Percentiles rank a stretch among this genome's conserved stretches.
Evolutionary conservation across 2,888 invertebrate species (phyloP).

Genomic region (Trimorus sp.): DNA sequence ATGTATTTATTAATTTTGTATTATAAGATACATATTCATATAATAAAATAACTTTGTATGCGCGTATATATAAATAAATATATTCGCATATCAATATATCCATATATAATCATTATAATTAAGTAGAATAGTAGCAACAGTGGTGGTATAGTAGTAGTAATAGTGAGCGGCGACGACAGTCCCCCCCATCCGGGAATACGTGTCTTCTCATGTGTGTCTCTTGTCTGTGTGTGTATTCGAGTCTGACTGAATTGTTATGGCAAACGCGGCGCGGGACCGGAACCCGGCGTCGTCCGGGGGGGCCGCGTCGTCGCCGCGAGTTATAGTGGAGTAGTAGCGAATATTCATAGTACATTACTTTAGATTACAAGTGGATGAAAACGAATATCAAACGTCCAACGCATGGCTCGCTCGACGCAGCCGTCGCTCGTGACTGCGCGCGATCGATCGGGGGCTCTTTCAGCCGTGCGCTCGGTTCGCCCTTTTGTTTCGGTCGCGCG

Average conservation of each 20-base stretch:
- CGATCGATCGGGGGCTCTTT: no score
- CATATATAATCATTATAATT: slow-evolving; percentile 62
- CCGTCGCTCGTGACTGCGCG: no score
- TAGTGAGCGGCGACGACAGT: slow-evolving; percentile 29
- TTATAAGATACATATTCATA: slow-evolving; percentile 11
- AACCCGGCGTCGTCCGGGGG: slow-evolving; percentile 10
- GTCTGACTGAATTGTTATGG: slow-evolving; percentile 58
- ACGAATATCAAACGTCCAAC: slow-evolving; percentile 43
- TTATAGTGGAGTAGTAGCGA: slow-evolving; percentile 56
- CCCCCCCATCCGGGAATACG: slow-evolving; percentile 14
- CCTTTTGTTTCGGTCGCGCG: no score
- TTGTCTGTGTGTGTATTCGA: not conserved
- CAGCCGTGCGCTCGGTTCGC: no score
- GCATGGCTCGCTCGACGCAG: not conserved
- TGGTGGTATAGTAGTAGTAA: slow-evolving; percentile 61
- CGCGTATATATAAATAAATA: not conserved
- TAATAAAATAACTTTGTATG: no score
- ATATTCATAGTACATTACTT: slow-evolving; percentile 61
- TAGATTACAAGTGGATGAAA: slow-evolving; percentile 53
- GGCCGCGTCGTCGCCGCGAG: slow-evolving; percentile 12
- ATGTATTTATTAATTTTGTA: no score
- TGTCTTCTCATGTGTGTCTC: not conserved
- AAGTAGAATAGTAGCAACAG: slow-evolving; percentile 70
- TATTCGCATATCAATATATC: slow-evolving; percentile 27
- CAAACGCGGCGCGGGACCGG: slow-evolving; percentile 43